These are phyloP conservation scores for Artibeus jamaicensis DNA, from an alignment of 2,797 vertebrate species.

Conservation along the genomic window DNA sequence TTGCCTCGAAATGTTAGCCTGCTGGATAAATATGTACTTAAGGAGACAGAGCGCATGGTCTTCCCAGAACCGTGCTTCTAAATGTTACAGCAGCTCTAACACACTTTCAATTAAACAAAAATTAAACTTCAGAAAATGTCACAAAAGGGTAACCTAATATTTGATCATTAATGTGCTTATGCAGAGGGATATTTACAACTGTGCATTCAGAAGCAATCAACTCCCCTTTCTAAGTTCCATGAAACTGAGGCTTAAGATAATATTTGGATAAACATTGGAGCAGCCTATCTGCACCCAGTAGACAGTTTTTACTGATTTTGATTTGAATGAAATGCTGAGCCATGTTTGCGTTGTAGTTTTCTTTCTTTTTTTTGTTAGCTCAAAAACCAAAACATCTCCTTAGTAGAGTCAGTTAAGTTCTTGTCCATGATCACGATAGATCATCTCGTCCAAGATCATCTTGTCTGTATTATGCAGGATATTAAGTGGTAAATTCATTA, in stretches of 20 bases:
- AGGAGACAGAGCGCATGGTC: slow-evolving; percentile 72
- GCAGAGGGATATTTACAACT: slow-evolving; percentile 81
- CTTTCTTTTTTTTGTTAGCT: background rate
- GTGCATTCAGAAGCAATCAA: slow-evolving; percentile 64
- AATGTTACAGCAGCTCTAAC: slow-evolving; percentile 83
- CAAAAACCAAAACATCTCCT: background rate
- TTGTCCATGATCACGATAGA: background rate
- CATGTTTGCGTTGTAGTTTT: background rate
- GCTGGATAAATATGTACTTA: slow-evolving; percentile 82
- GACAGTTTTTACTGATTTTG: background rate
- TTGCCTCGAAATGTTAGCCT: slow-evolving; percentile 74
- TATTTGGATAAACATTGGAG: slow-evolving; percentile 68
- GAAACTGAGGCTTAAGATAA: slow-evolving; percentile 28
- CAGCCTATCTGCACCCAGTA: background rate
- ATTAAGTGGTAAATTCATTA: background rate
- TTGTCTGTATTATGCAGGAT: background rate
- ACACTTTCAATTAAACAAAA: slow-evolving; percentile 87
- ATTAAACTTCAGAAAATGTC: slow-evolving; percentile 87
- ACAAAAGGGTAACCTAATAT: slow-evolving; percentile 86
- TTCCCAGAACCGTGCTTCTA: slow-evolving; percentile 78
- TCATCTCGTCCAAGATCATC: background rate
- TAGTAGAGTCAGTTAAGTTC: background rate
- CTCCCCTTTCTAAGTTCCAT: slow-evolving; percentile 3
- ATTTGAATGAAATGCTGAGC: background rate
- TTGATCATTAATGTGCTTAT: slow-evolving; percentile 81